Conservation (phyloP, 2,797 vertebrate species). For the Epinephelus malabaricus region DNA sequence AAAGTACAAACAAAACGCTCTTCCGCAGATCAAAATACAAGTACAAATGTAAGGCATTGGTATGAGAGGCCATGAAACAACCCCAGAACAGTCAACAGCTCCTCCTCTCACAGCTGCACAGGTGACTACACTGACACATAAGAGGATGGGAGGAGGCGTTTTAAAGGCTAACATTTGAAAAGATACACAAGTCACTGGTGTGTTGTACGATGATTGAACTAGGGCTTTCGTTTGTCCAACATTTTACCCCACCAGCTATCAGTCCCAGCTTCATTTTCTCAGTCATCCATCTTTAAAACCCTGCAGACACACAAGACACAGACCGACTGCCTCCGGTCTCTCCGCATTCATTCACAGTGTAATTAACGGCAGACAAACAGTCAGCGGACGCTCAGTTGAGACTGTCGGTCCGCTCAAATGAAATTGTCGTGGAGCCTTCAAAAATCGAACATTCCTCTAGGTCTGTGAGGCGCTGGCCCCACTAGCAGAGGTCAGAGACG, state of each 20-base stretch:
- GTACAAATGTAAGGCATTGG: slow-evolving; percentile 81
- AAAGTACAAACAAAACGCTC: slow-evolving; percentile 53
- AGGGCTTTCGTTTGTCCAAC: slow-evolving; percentile 27
- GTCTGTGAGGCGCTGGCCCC: slow-evolving; percentile 17
- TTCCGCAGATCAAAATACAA: slow-evolving; percentile 60
- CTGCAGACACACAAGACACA: slow-evolving; percentile 52
- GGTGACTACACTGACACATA: slow-evolving; percentile 40
- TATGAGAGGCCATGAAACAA: slow-evolving; percentile 64
- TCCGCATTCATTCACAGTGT: slow-evolving; percentile 80
- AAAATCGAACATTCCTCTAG: slow-evolving; percentile 46
- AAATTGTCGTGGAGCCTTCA: slow-evolving; percentile 8
- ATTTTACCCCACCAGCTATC: slow-evolving; percentile 16
- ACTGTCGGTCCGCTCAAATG: not conserved
- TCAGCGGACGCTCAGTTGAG: slow-evolving; percentile 12
- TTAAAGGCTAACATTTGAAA: slow-evolving; percentile 50
- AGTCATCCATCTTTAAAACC: slow-evolving; percentile 48
- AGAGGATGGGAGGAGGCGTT: slow-evolving; percentile 42
- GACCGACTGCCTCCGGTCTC: slow-evolving; percentile 42
- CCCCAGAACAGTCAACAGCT: slow-evolving; percentile 47
- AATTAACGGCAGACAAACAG: slow-evolving; percentile 47
- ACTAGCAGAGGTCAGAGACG: slow-evolving; percentile 88
- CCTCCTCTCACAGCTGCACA: slow-evolving; percentile 59
- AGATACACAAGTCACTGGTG: slow-evolving; percentile 50
- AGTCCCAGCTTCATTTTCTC: slow-evolving; percentile 16
- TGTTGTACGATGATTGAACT: slow-evolving; percentile 45